Conservation (phyloP, 2,888 invertebrate genomes). For the Epinotia ramella region DNA sequence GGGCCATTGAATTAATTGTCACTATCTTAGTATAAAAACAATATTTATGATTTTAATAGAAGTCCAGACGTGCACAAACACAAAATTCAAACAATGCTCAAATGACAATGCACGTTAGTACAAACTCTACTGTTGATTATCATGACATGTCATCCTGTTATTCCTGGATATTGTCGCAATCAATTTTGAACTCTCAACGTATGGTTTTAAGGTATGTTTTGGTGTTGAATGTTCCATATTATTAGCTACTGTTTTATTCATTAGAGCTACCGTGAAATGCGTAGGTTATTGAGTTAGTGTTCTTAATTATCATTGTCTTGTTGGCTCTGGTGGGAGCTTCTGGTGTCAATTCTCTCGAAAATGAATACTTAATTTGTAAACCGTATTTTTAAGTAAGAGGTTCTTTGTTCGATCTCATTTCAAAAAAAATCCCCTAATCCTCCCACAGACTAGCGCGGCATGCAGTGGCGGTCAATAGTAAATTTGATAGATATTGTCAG, state of each 20-base stretch:
- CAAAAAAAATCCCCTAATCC: not conserved
- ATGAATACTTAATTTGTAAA: constrained; percentile 20
- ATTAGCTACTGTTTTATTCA: constrained; percentile 51
- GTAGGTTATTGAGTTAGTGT: constrained; percentile 28
- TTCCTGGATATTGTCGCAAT: constrained; percentile 9
- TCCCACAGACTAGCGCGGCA: too few relatives aligned
- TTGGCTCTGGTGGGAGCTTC: constrained; percentile 23
- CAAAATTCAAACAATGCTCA: not conserved
- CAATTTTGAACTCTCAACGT: not conserved
- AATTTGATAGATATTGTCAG: too few relatives aligned
- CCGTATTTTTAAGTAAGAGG: not conserved
- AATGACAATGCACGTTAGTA: constrained; percentile 14
- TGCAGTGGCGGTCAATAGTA: too few relatives aligned
- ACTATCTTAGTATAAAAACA: too few relatives aligned
- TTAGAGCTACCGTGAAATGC: constrained; percentile 55
- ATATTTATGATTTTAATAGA: too few relatives aligned
- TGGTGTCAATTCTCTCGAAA: constrained; percentile 33
- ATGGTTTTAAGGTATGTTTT: not conserved
- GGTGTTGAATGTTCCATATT: constrained; percentile 41
- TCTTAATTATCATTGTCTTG: constrained; percentile 36
- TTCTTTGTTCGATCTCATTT: not conserved
- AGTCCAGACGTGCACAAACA: not conserved
- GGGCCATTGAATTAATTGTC: too few relatives aligned
- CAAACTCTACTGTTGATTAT: constrained; percentile 6
- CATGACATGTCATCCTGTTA: constrained; percentile 13